These are phyloP conservation scores for Atta cephalotes DNA, from an alignment of 1,140 invertebrate species.

Conservation along the genomic window DNA sequence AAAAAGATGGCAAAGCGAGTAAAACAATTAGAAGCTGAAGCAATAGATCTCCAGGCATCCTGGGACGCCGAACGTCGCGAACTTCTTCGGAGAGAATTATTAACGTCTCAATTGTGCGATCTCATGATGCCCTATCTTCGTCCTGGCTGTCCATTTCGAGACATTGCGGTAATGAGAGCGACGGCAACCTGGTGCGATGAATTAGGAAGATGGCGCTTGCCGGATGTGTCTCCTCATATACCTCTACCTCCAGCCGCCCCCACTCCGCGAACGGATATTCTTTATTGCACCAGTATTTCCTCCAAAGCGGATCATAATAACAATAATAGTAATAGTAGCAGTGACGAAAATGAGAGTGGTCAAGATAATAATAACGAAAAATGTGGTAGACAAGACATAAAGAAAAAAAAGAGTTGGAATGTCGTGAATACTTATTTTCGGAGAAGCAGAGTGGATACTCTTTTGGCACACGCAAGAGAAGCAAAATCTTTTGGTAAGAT, in stretches of 20 bases:
- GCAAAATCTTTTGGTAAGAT: slow-evolving; percentile 82
- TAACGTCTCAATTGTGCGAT: slow-evolving; percentile 84
- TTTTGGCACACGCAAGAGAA: slow-evolving; percentile 81
- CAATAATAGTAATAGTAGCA: slow-evolving; percentile 75
- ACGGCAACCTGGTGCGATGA: slow-evolving; percentile 85
- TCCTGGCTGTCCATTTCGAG: slow-evolving; percentile 84
- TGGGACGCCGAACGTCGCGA: slow-evolving; percentile 85
- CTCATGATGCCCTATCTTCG: slow-evolving; percentile 84
- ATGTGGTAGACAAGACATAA: slow-evolving; percentile 41
- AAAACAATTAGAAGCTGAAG: slow-evolving; percentile 83
- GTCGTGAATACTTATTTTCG: slow-evolving; percentile 83
- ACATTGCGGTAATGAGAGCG: slow-evolving; percentile 78
- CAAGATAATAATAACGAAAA: slow-evolving; percentile 57
- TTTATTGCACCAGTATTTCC: slow-evolving; percentile 41
- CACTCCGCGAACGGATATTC: slow-evolving; percentile 40
- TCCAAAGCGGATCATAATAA: slow-evolving; percentile 82
- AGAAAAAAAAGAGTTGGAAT: slow-evolving; percentile 68
- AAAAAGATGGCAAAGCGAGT: slow-evolving; percentile 84
- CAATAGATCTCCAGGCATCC: slow-evolving; percentile 83
- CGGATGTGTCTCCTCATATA: slow-evolving; percentile 79
- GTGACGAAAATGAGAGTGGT: slow-evolving; percentile 66
- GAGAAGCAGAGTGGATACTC: slow-evolving; percentile 81
- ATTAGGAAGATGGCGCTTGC: slow-evolving; percentile 83
- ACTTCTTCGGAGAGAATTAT: slow-evolving; percentile 82
- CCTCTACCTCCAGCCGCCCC: slow-evolving; percentile 80